These are phyloP conservation scores for Helicoverpa assulta DNA, from an alignment of 2,888 invertebrate genomes.

Conservation along the genomic window DNA sequence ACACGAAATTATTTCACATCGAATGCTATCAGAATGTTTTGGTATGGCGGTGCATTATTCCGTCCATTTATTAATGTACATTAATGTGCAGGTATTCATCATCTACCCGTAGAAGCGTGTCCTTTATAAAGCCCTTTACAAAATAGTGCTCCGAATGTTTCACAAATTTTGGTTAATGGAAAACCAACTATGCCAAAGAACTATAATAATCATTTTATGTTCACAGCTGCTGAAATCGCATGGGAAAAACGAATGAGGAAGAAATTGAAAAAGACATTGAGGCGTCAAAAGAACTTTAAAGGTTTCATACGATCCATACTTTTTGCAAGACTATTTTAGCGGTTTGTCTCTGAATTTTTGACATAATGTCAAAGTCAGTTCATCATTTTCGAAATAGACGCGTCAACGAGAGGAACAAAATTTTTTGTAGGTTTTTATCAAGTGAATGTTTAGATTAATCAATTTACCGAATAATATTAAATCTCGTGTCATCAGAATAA, in stretches of 20 bases:
- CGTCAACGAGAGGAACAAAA: background rate
- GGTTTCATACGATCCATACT: slow-evolving; percentile 64
- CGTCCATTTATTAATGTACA: slow-evolving; percentile 1
- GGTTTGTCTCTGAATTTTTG: background rate
- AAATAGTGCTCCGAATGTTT: background rate
- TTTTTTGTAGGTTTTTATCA: background rate
- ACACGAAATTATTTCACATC: background rate
- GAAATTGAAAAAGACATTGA: slow-evolving; percentile 79
- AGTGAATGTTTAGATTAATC: background rate
- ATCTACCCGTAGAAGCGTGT: background rate
- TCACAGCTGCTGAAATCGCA: slow-evolving; percentile 81
- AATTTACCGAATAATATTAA: too few species aligned
- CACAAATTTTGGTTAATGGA: slow-evolving; percentile 6
- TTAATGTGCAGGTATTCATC: slow-evolving; percentile 6
- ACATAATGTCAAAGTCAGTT: background rate
- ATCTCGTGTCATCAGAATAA: background rate
- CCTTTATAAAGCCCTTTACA: slow-evolving; percentile 4
- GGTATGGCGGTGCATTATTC: background rate
- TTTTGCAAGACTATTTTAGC: background rate
- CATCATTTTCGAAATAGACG: background rate
- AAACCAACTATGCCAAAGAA: background rate
- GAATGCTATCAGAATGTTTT: background rate
- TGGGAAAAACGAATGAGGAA: slow-evolving; percentile 85
- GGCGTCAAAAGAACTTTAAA: slow-evolving; percentile 80
- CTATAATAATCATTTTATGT: slow-evolving; percentile 3